Conservation (phyloP, 2,113 vertebrate genomes). For the Haliaeetus leucogaster region DNA sequence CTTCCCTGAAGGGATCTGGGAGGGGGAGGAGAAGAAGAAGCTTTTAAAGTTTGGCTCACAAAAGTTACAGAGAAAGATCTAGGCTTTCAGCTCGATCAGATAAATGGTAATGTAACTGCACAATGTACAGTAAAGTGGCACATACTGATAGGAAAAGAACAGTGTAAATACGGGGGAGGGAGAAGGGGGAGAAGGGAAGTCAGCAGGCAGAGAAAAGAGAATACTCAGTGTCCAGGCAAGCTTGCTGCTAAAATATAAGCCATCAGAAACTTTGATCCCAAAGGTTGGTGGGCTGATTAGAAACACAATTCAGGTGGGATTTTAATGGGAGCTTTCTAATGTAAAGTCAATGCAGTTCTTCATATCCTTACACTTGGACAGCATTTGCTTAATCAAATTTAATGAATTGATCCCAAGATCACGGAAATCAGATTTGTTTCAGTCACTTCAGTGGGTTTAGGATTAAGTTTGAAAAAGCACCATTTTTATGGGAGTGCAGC, state of each 20-base stretch:
- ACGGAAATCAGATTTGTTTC: background rate
- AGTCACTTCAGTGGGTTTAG: background rate
- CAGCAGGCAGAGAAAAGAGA: background rate
- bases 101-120: constrained; percentile 30
- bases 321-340: background rate
- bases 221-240: background rate
- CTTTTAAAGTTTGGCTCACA: constrained; percentile 54
- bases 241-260: background rate
- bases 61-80: constrained; percentile 49
- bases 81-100: constrained; percentile 34
- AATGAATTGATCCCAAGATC: background rate
- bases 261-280: background rate
- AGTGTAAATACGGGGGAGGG: background rate
- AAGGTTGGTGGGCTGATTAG: background rate
- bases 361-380: background rate
- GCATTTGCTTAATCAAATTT: background rate
- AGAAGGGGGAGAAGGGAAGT: background rate
- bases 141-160: constrained; percentile 19
- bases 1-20: constrained; percentile 38
- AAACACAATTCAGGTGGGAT: background rate
- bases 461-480: background rate
- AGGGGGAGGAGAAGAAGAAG: constrained; percentile 6
- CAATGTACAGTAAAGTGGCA: background rate
- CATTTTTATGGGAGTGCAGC: background rate
- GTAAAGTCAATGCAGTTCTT: background rate